Percentiles rank a stretch among this genome's conserved stretches.
Evolutionary conservation across 2,113 vertebrate species (phyloP).

Genomic region (Lophotis ruficrista): DNA sequence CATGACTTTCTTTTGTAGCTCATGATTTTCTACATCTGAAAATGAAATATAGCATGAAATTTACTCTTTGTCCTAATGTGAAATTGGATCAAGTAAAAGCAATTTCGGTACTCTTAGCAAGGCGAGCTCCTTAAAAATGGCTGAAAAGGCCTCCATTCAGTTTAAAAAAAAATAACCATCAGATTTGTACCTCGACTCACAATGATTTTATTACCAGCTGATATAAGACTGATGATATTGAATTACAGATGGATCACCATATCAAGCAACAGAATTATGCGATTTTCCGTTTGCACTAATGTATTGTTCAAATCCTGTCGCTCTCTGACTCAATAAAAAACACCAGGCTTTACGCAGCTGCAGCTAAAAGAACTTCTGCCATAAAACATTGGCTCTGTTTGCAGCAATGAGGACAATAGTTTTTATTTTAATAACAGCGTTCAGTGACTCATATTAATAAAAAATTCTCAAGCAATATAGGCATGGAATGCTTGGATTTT

Average conservation of each 20-base stretch:
- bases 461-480: background rate
- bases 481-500: background rate
- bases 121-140: background rate
- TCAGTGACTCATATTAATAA: background rate
- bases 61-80: conserved; percentile 37
- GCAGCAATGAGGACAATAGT: background rate
- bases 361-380: background rate
- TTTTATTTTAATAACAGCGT: conserved; percentile 27
- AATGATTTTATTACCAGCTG: conserved; percentile 36
- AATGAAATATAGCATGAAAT: conserved; percentile 52
- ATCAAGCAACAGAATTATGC: conserved; percentile 21
- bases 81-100: conserved; percentile 48
- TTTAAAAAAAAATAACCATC: background rate
- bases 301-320: conserved; percentile 20
- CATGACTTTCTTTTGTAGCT: background rate
- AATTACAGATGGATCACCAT: conserved; percentile 49
- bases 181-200: background rate
- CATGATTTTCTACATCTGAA: conserved; percentile 22
- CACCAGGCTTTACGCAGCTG: background rate
- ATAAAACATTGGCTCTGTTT: background rate
- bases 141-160: background rate
- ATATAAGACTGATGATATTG: conserved; percentile 19
- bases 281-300: conserved; percentile 21
- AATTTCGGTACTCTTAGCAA: background rate
- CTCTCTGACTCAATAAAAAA: conserved; percentile 14